These are phyloP conservation scores for Smutsia gigantea DNA, from an alignment of 2,797 vertebrate genomes.

Conservation along the genomic window DNA sequence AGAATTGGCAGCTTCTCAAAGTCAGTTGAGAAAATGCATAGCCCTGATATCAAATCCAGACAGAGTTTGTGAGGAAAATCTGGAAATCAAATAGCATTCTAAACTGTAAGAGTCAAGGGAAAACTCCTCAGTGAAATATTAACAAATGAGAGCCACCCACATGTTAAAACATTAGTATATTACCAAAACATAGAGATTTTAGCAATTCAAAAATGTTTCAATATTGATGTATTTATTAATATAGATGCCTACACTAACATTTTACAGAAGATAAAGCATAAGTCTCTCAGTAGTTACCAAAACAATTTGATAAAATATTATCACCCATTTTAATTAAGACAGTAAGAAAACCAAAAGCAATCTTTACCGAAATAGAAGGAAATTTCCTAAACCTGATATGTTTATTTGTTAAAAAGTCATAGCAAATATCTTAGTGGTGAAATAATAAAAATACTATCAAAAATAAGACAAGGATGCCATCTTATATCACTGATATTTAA, in stretches of 20 bases:
- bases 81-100: conserved; percentile 14
- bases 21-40: neutral
- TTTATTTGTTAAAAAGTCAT: neutral
- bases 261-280: neutral
- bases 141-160: neutral
- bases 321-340: neutral
- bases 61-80: neutral
- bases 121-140: conserved; percentile 6
- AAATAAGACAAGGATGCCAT: neutral
- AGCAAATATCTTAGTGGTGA: neutral
- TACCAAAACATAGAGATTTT: neutral
- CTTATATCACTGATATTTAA: neutral
- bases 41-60: neutral
- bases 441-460: conserved; percentile 30
- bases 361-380: neutral
- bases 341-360: neutral
- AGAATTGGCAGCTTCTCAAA: conserved; percentile 24
- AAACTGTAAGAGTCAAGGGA: conserved; percentile 6
- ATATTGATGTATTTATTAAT: neutral
- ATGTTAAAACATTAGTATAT: neutral
- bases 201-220: neutral
- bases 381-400: neutral
- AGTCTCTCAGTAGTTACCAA: neutral
- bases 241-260: neutral
- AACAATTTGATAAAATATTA: neutral